Percentiles rank a stretch among this genome's conserved stretches.
These are phyloP conservation scores for Actinemys pallida DNA, from an alignment of 2,113 vertebrate species.

Conservation along the genomic window DNA sequence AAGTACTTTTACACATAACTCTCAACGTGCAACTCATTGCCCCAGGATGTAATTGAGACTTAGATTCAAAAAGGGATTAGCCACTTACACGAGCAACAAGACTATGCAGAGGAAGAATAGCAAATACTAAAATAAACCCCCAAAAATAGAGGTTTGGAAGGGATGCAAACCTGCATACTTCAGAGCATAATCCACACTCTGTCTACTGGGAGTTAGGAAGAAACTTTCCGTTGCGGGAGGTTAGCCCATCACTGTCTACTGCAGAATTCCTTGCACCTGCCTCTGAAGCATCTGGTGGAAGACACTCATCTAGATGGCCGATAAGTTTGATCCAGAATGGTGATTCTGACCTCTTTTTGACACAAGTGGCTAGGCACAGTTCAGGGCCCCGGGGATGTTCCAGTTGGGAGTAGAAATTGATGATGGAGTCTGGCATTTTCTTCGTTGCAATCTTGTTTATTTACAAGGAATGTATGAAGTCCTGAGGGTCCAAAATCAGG, in stretches of 20 bases:
- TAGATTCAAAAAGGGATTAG: fast-evolving
- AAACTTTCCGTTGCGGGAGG: neutral
- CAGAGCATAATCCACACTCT: neutral
- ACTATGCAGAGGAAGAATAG: neutral
- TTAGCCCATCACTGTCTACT: neutral
- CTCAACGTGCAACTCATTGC: neutral
- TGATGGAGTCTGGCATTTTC: neutral
- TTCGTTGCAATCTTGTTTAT: neutral
- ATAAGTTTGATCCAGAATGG: neutral
- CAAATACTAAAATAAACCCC: neutral
- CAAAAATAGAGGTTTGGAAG: constrained; percentile 11
- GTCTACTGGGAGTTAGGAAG: neutral
- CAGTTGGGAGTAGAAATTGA: neutral
- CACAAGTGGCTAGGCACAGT: neutral
- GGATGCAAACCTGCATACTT: neutral
- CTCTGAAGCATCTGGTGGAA: neutral
- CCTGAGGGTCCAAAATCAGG: neutral
- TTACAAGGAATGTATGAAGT: neutral
- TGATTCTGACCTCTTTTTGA: neutral
- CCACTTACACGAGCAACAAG: neutral
- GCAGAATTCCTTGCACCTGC: neutral
- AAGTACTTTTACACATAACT: neutral
- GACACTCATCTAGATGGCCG: neutral
- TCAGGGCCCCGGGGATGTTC: neutral
- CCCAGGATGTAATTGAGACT: neutral